Percentiles rank a stretch among this genome's conserved stretches.
Conservation (phyloP, 2,888 invertebrate genomes). For the Archips xylosteana region DNA sequence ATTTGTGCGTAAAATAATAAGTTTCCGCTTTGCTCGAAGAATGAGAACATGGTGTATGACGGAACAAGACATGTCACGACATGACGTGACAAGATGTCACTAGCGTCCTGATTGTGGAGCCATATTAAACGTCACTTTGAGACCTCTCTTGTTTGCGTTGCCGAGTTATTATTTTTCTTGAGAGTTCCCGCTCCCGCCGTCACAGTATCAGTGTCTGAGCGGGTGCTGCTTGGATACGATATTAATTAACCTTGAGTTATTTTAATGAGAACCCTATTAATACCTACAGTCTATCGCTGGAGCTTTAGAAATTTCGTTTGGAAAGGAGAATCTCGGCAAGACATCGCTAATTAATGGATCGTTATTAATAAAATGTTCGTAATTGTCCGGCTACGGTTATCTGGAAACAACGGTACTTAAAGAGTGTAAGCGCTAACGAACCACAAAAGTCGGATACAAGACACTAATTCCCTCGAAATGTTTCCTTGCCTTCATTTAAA, state of each 20-base stretch:
- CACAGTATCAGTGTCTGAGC: background rate
- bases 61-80: constrained; percentile 17
- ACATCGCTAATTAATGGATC: constrained; percentile 27
- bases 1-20: background rate
- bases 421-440: constrained; percentile 27
- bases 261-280: constrained; percentile 21
- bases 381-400: constrained; percentile 2
- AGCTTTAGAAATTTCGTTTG: constrained; percentile 21
- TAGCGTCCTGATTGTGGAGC: constrained; percentile 21
- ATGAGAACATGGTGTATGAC: constrained; percentile 8
- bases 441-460: constrained; percentile 29
- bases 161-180: constrained; percentile 25
- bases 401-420: constrained; percentile 9
- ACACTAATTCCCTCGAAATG: constrained; percentile 19
- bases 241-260: constrained; percentile 28
- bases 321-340: constrained; percentile 1
- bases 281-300: constrained; percentile 5
- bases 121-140: constrained; percentile 29
- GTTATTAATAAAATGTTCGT: constrained; percentile 20
- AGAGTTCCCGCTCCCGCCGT: background rate
- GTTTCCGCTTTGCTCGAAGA: background rate
- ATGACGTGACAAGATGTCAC: constrained; percentile 27
- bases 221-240: constrained; percentile 19
- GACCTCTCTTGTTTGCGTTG: constrained; percentile 9
- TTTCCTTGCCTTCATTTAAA: constrained; percentile 24